These are phyloP conservation scores for Lampris megalopsis DNA, from an alignment of 2,113 vertebrate species.

Conservation along the genomic window DNA sequence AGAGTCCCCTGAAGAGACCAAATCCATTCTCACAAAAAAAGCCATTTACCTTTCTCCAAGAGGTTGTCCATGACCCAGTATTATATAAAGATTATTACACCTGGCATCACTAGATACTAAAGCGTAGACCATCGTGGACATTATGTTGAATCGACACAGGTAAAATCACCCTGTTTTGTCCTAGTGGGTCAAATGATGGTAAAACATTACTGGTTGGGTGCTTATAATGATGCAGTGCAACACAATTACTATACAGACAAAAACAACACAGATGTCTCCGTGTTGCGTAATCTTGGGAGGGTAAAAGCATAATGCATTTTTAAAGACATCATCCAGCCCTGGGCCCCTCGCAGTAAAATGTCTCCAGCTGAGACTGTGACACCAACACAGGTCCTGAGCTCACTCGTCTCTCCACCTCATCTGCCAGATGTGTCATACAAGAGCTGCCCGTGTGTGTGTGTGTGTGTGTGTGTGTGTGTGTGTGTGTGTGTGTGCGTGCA, in stretches of 20 bases:
- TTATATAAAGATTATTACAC: background rate
- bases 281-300: constrained; percentile 37
- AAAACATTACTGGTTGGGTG: constrained; percentile 6
- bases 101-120: background rate
- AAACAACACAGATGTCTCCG: constrained; percentile 19
- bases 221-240: background rate
- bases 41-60: background rate
- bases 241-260: background rate
- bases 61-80: background rate
- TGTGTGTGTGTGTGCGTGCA: no score
- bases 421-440: constrained; percentile 35
- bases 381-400: constrained; percentile 10
- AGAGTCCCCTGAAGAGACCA: background rate
- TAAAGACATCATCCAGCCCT: constrained; percentile 32
- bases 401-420: constrained; percentile 1
- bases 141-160: background rate
- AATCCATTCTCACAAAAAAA: background rate
- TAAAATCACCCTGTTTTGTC: constrained; percentile 3
- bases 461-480: constrained; percentile 12
- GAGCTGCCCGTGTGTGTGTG: constrained; percentile 6
- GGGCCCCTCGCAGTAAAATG: constrained; percentile 16
- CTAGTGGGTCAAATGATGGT: background rate
- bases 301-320: constrained; percentile 44
- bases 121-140: background rate
- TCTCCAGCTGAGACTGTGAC: constrained; percentile 12